Percentiles rank a stretch among this genome's conserved stretches.
Conservation (phyloP, 2,113 vertebrate species). For the Plecturocebus donacophilus region DNA sequence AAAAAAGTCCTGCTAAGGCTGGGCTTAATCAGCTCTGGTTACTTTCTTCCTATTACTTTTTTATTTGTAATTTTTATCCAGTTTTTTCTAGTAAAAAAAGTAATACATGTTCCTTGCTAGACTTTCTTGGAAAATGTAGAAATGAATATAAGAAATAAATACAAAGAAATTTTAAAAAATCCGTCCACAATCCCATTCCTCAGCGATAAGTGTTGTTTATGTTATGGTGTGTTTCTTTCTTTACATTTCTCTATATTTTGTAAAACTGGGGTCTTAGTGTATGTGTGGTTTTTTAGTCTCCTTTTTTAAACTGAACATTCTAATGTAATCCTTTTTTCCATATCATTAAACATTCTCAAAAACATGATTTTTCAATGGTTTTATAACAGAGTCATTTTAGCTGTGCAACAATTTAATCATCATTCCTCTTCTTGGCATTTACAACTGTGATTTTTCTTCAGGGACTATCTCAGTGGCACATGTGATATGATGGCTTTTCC, state of each 20-base stretch:
- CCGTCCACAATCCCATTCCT: background rate
- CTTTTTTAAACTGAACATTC: background rate
- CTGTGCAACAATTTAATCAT: background rate
- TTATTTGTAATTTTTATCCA: background rate
- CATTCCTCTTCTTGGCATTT: background rate
- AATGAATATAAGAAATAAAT: constrained; percentile 25
- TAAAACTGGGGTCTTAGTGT: background rate
- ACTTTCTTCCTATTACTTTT: constrained; percentile 18
- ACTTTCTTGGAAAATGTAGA: constrained; percentile 23
- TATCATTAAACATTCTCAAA: background rate
- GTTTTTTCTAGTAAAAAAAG: background rate
- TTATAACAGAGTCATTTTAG: background rate
- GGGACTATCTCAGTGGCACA: background rate
- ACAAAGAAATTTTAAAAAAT: constrained; percentile 3
- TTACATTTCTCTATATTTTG: constrained; percentile 36
- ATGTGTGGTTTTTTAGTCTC: background rate
- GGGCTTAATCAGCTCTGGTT: background rate
- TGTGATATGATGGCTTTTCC: background rate
- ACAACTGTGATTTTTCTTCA: background rate
- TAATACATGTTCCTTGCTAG: background rate
- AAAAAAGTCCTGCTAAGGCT: background rate
- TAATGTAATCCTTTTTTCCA: background rate
- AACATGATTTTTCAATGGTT: background rate
- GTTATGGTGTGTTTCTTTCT: background rate
- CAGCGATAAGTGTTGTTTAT: background rate